Evolutionary conservation across 2,113 vertebrate genomes (phyloP), one percentile per base, ranked within the genome.

Genomic region (Collichthys lucidus): DNA sequence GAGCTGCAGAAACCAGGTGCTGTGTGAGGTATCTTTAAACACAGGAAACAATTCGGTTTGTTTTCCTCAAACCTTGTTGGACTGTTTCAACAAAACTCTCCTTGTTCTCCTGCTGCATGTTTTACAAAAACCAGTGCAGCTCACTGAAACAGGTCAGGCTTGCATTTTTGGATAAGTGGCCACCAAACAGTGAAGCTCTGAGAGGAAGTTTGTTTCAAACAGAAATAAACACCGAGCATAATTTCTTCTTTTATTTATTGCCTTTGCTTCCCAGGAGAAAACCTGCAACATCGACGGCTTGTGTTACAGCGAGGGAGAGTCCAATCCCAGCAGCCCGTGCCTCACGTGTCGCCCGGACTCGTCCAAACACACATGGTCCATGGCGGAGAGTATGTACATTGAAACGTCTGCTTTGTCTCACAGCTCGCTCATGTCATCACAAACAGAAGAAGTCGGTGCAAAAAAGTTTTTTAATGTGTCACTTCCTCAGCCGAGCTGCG

Each of bases 291-390:
- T 98, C 24, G 93, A 96, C 82, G 95, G 96, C 5, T 40, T 94
- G 64, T 99, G 97, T 90, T 97, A 96, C 16, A 86, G 70, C 42
- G 96, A 97, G 80, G 96, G 95, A 1, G 94, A 96, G 71, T 87
- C 77, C 87, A 96, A 94, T 87, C 95, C 96, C 82, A 92, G 79
- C 85, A 97, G 92, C 74, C 92, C 96, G 44, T 98, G 96, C 83
- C 92, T 97, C 85, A 82, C 94, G 24, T 98, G 97, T 88, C 96
- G 91, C 78, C 95, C 97, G 0, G 89, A 96, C 31, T 74, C 94
- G n/a, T 97, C 97, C 86, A 95, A 91, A 59, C 92, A 96, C 87
- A 93, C 94, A 0, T 99, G 97, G 97, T 96, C 97, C 59, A 71
- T 94, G 83, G 88, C 90, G 88, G 95, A 97, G 92, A 94, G 97